phyloP scores from a whole-genome alignment of 64 coral and sea anemone species.

The Montipora efflorescens region DNA sequence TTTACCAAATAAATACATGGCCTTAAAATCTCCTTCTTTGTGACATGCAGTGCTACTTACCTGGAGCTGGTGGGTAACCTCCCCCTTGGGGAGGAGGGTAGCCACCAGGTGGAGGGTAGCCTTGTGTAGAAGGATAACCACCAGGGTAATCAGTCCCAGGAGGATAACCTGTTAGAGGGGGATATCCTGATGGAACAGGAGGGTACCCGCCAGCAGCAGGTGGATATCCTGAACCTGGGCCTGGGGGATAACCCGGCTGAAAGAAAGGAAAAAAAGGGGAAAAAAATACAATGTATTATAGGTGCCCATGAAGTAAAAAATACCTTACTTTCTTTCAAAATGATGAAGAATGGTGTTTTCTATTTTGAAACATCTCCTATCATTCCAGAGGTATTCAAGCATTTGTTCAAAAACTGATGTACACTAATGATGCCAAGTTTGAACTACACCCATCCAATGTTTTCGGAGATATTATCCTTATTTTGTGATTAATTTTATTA shows the following conservation, averaged over 20 bases:
- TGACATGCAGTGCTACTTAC: neutral
- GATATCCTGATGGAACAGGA: constrained; percentile 40
- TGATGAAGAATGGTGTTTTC: too few species aligned
- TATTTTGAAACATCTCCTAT: too few species aligned
- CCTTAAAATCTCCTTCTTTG: neutral
- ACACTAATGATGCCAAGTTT: too few species aligned
- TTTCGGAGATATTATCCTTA: too few species aligned
- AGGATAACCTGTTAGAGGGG: constrained; percentile 50
- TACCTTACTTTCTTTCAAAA: too few species aligned
- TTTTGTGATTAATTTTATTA: too few species aligned
- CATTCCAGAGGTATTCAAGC: too few species aligned
- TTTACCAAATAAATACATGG: neutral
- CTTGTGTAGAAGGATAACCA: constrained; percentile 63
- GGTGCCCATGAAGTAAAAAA: too few species aligned
- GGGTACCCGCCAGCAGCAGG: constrained; percentile 53
- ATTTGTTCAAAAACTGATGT: too few species aligned
- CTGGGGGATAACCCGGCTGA: constrained; percentile 56
- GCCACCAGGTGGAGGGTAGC: constrained; percentile 60
- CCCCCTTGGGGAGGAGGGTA: constrained; percentile 23
- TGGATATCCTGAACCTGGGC: neutral
- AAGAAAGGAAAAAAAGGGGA: neutral
- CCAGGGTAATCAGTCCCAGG: constrained; percentile 56
- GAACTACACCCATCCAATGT: too few species aligned
- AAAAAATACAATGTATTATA: neutral
- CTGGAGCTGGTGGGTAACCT: constrained; percentile 56